phyloP scores from a whole-genome alignment of 2,113 vertebrate species.

The Tetraodon nigroviridis region DNA sequence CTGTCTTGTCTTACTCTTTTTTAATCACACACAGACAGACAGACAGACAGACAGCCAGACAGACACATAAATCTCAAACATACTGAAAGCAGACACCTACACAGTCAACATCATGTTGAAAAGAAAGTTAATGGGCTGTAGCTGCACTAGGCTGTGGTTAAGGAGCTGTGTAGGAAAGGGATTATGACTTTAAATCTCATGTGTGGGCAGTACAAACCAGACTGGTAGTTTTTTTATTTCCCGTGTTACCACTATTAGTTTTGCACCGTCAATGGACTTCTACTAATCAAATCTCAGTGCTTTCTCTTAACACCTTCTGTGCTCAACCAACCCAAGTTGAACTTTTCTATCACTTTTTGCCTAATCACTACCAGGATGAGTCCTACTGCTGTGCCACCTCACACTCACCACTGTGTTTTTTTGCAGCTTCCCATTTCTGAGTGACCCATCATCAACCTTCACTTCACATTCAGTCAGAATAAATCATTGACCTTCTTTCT shows the following conservation, averaged over 20 bases:
- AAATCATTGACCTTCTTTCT: background rate
- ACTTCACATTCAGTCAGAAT: conserved; percentile 8
- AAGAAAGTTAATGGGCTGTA: conserved; percentile 60
- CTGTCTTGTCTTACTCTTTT: conserved; percentile 51
- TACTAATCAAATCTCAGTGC: conserved; percentile 10
- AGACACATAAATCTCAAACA: conserved; percentile 15
- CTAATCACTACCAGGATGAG: background rate
- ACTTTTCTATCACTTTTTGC: too few relatives aligned
- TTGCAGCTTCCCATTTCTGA: conserved; percentile 7
- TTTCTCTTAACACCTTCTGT: conserved; percentile 7
- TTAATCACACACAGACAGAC: conserved; percentile 18
- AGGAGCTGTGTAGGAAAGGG: conserved; percentile 56
- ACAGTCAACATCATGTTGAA: conserved; percentile 28
- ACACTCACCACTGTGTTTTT: background rate
- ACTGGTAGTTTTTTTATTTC: conserved; percentile 41
- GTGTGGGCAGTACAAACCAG: conserved; percentile 33
- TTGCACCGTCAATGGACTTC: background rate
- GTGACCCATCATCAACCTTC: background rate
- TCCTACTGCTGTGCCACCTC: background rate
- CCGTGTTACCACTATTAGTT: conserved; percentile 15
- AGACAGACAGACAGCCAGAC: conserved; percentile 18
- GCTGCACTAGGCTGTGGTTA: conserved; percentile 42
- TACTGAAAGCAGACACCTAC: conserved; percentile 28
- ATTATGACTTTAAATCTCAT: conserved; percentile 50
- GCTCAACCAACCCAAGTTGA: background rate